Conservation (phyloP, 2,113 vertebrate genomes). For the Chiloscyllium plagiosum region DNA sequence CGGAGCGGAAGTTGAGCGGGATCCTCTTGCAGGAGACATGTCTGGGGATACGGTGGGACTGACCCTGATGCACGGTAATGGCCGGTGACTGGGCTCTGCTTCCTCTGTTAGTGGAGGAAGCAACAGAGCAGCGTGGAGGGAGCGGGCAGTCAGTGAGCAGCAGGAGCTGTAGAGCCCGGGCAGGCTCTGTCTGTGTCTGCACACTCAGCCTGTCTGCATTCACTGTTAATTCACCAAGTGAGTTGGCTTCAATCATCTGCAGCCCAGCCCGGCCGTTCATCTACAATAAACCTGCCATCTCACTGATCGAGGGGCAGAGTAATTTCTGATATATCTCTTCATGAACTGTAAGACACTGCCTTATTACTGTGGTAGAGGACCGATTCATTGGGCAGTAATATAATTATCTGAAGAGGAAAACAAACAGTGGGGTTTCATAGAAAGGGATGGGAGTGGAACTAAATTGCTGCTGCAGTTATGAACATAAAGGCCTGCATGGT, state of each 20-base stretch:
- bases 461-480: not conserved
- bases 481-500: not conserved
- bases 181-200: not conserved
- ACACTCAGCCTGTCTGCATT: not conserved
- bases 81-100: conserved; percentile 46
- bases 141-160: no score
- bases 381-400: not conserved
- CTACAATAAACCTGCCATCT: not conserved
- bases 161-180: no score
- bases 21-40: not conserved
- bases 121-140: no score
- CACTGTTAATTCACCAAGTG: not conserved
- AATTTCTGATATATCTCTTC: not conserved
- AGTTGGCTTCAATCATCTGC: not conserved
- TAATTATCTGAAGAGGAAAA: not conserved
- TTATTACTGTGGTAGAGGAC: not conserved
- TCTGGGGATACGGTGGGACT: not conserved
- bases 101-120: conserved; percentile 42
- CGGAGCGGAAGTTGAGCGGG: rapidly evolving
- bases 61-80: conserved; percentile 45
- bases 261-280: not conserved
- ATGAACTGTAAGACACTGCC: not conserved
- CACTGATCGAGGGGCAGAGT: not conserved
- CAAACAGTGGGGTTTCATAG: not conserved
- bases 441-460: not conserved